Conservation (phyloP, 2,113 vertebrate species). For the Corythornis cristatus region DNA sequence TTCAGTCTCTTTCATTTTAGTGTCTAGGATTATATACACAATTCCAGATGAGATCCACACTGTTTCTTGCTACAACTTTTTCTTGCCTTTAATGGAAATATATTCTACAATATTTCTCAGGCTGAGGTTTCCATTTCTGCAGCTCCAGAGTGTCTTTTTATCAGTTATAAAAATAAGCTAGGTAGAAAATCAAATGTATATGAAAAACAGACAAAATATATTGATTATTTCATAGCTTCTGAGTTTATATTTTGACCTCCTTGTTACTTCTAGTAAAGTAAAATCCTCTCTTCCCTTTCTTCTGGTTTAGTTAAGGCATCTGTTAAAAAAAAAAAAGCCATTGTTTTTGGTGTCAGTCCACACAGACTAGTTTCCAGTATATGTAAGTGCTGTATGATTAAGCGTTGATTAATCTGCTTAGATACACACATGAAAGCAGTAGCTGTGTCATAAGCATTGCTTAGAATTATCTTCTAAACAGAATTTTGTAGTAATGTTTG, state of each 20-base stretch:
- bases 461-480: not conserved
- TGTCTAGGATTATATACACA: not conserved
- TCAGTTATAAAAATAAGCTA: not conserved
- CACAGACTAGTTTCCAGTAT: not conserved
- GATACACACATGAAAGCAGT: not conserved
- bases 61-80: not conserved
- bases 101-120: accelerated
- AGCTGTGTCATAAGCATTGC: not conserved
- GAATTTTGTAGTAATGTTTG: not conserved
- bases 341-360: not conserved
- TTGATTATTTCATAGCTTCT: not conserved
- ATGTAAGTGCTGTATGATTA: not conserved
- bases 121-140: not conserved
- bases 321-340: not conserved
- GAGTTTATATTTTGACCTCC: not conserved
- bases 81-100: not conserved
- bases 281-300: not conserved
- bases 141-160: not conserved
- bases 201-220: not conserved
- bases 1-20: not conserved
- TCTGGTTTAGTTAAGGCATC: not conserved
- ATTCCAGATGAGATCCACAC: not conserved
- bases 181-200: not conserved
- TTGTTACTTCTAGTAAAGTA: not conserved
- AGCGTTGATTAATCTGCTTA: not conserved